Percentiles rank a stretch among this genome's conserved stretches.
Conservation (phyloP, 2,888 invertebrate species). For the Eilema griseolum region DNA sequence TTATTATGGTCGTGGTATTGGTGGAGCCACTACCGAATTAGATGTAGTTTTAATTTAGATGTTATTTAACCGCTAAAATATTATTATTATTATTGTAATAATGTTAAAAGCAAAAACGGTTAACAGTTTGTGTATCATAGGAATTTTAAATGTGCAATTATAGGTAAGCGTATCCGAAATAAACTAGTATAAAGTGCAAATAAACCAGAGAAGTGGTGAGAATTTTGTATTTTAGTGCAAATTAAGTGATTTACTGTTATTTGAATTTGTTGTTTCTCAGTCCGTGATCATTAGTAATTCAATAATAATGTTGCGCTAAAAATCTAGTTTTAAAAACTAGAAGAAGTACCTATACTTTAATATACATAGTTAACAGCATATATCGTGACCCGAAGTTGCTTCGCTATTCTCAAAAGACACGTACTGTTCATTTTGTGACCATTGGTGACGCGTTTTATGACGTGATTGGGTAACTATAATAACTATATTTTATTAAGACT, state of each 20-base stretch:
- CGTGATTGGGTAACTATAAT: no score
- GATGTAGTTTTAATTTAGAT: no score
- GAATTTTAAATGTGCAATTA: not conserved
- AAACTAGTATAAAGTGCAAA: not conserved
- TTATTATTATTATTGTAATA: not conserved
- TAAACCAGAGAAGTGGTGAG: not conserved
- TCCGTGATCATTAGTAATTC: conserved; percentile 15
- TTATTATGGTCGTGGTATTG: no score
- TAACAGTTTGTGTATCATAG: not conserved
- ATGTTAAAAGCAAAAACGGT: not conserved
- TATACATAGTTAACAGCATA: no score
- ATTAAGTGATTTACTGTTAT: conserved; percentile 1
- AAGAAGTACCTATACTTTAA: no score
- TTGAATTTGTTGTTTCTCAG: not conserved
- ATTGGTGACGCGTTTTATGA: no score
- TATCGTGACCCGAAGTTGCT: no score
- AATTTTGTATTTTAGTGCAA: conserved; percentile 1
- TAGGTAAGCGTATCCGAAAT: not conserved
- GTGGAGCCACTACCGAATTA: no score
- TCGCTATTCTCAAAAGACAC: no score
- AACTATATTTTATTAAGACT: no score
- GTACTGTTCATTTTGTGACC: no score
- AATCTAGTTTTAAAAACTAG: not conserved
- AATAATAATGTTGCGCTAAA: conserved; percentile 21
- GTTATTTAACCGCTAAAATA: no score